A percentile compares a stretch with the other conserved stretches of the same genome.
Conservation (phyloP, 2,888 invertebrate genomes). For the Stegana nigrithorax region DNA sequence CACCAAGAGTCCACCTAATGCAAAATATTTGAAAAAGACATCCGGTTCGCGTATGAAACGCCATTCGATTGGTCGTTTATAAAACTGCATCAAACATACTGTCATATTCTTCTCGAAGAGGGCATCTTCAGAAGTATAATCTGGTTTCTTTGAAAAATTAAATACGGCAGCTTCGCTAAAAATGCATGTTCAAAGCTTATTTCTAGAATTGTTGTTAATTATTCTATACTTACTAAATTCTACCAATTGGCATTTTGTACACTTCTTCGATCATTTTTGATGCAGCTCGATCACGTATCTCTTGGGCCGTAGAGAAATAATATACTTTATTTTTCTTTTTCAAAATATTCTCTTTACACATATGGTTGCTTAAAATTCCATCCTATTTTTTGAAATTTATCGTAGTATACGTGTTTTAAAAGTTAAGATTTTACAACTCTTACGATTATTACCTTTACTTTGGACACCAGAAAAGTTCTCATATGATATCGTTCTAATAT, state of each 20-base stretch:
- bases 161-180: neutral
- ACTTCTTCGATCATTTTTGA: conserved; percentile 82
- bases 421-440: neutral
- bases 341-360: neutral
- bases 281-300: too few relatives aligned
- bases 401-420: neutral
- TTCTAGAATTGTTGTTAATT: neutral
- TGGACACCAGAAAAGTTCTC: too few relatives aligned
- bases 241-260: conserved; percentile 82
- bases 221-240: conserved; percentile 73
- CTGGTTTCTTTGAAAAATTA: neutral
- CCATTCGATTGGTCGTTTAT: neutral
- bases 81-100: neutral
- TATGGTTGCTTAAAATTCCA: neutral
- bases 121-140: neutral
- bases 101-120: neutral
- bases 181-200: neutral
- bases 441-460: too few relatives aligned
- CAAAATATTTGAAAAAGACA: neutral
- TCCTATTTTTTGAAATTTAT: neutral
- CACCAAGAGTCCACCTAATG: neutral
- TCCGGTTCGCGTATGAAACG: neutral
- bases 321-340: conserved; percentile 53
- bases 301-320: too few relatives aligned
- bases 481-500: too few relatives aligned